Conservation (phyloP, 2,797 vertebrate genomes). For the Scolopax bukidnonensis region DNA sequence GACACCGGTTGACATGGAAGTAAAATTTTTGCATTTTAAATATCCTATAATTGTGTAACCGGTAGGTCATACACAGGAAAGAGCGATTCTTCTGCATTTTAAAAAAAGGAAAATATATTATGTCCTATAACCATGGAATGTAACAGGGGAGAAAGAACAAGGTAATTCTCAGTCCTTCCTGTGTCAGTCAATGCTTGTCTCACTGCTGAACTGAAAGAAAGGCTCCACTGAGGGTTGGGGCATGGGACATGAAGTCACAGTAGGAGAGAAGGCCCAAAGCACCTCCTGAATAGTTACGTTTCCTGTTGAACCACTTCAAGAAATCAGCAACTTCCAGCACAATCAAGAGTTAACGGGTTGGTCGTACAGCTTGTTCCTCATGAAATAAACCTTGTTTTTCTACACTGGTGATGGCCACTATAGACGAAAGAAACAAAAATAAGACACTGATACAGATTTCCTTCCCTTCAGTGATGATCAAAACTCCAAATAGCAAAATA, state of each 20-base stretch:
- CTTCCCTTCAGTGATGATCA: background rate
- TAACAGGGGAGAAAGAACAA: background rate
- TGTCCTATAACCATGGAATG: background rate
- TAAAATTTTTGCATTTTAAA: background rate
- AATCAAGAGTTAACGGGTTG: background rate
- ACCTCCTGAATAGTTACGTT: background rate
- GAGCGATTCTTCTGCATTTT: background rate
- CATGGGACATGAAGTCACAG: background rate
- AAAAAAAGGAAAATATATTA: background rate
- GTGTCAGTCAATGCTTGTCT: background rate
- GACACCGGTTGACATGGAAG: background rate
- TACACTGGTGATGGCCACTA: background rate
- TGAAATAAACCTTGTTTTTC: background rate
- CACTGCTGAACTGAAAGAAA: background rate
- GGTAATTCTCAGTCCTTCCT: background rate
- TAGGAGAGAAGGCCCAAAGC: background rate
- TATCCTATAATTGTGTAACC: background rate
- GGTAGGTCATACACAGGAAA: background rate
- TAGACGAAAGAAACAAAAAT: accelerated
- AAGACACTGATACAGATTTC: background rate
- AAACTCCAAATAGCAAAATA: background rate
- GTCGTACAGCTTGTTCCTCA: background rate
- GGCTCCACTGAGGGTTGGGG: background rate
- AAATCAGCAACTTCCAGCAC: background rate
- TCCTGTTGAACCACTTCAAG: background rate